Evolutionary conservation across 2,888 invertebrate genomes (phyloP).

Genomic region (Eristalinus sepulchralis): DNA sequence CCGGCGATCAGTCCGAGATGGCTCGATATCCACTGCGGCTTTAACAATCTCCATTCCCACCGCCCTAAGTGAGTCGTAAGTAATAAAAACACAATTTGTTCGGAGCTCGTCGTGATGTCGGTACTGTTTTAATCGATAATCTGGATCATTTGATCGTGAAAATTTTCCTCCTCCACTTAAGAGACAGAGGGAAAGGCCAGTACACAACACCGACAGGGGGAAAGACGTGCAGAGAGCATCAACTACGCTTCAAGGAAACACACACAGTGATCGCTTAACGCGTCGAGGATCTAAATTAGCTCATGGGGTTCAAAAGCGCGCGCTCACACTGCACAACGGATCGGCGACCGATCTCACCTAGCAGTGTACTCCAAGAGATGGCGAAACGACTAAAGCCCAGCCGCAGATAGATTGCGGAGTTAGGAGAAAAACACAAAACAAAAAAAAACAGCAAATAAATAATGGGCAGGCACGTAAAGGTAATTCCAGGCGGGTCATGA

Average conservation of each 20-base stretch:
- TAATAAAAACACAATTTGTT: conserved; percentile 71
- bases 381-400: background rate
- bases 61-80: conserved; percentile 69
- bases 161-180: conserved; percentile 21
- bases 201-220: background rate
- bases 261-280: conserved; percentile 58
- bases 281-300: conserved; percentile 71
- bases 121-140: conserved; percentile 70
- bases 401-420: background rate
- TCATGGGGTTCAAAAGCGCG: conserved; percentile 65
- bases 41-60: conserved; percentile 17
- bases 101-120: conserved; percentile 67
- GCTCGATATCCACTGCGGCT: background rate
- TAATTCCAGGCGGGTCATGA: conserved; percentile 64
- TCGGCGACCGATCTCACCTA: conserved; percentile 34
- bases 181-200: background rate
- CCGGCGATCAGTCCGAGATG: background rate
- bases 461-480: conserved; percentile 63
- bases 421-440: background rate
- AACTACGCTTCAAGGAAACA: conserved; percentile 58
- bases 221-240: conserved; percentile 9
- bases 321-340: conserved; percentile 16
- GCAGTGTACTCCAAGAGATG: background rate
- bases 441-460: conserved; percentile 37
- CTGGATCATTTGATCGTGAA: conserved; percentile 69